Evolutionary conservation across 2,797 vertebrate genomes (phyloP), one percentile per base, ranked within the genome.

Genomic region (Eidolon dupreanum): DNA sequence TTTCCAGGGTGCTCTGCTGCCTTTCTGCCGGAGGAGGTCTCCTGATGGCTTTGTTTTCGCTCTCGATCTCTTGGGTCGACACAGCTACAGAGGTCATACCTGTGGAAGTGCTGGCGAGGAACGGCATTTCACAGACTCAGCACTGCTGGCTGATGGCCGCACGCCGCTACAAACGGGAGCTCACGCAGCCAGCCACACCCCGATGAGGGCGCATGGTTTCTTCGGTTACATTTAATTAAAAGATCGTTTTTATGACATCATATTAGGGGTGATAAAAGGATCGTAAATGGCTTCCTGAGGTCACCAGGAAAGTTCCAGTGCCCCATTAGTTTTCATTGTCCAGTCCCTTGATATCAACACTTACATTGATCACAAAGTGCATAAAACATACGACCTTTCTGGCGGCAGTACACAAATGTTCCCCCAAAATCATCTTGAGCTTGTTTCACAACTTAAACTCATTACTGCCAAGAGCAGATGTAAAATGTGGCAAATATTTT

Each of bases 281-380:
- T 61, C 70, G 7, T 94, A 96, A 96, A 88, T 97, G 97, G 97
- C 94, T 97, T 93, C 96, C 65, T 71, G 61, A 86, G 84, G 41
- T 96, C 97, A 33, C 43, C 97, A 83, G 88, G 92, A 97, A 98
- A 97, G 96, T 97, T 98, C 96, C 83, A 95, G 95, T 95, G 97
- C 97, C 89, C 95, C 94, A 92, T 81, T 96, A 97, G 93, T 86
- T 98, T 96, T 97, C 94, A 93, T 84, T 97, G 97, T 97, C 84
- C 83, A 90, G 89, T 97, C 96, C 94, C 95, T 78, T 85, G 96
- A 95, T 96, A 98, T 88, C 95, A 97, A 95, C 92, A 96, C 43
- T 95, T 53, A 61, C 78, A 95, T 97, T 97, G 97, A 95, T 98
- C 97, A 93, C 92, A 90, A 96, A 96, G 93, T 95, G 73, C 88